Percentiles rank a stretch among this genome's conserved stretches.
Conservation (phyloP, 2,888 invertebrate species). For the Pasiphila rectangulata region DNA sequence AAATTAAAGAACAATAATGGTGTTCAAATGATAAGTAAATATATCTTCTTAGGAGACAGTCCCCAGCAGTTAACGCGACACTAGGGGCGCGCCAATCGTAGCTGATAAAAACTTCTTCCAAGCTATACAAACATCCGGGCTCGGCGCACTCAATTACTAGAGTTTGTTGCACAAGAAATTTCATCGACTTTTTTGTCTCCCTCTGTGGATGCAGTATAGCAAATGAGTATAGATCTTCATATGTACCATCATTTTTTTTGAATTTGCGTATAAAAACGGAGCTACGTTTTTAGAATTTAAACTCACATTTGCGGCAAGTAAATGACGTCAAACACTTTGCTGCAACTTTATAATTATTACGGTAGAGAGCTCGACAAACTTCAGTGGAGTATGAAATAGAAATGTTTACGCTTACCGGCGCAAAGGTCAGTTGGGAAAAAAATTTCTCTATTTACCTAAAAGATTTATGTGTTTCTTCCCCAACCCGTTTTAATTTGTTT, state of each 20-base stretch:
- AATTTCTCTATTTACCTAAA: conserved; percentile 34
- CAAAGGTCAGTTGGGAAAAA: conserved; percentile 31
- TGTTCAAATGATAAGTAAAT: no score
- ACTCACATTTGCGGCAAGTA: conserved; percentile 44
- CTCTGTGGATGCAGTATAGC: no score
- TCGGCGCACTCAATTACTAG: conserved; percentile 68
- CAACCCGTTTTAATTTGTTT: conserved; percentile 37
- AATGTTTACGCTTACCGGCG: conserved; percentile 32
- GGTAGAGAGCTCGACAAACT: conserved; percentile 22
- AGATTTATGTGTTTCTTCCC: conserved; percentile 35
- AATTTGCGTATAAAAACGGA: no score
- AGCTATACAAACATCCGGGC: conserved; percentile 68
- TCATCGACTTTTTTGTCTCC: conserved; percentile 49
- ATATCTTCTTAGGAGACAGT: no score
- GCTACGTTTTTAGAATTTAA: conserved; percentile 44
- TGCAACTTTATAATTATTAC: conserved; percentile 33
- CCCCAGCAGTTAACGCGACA: conserved; percentile 52
- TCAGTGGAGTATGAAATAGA: conserved; percentile 30
- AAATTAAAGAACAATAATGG: no score
- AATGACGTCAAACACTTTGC: conserved; percentile 40
- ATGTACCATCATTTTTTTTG: no score
- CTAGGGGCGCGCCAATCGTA: conserved; percentile 57
- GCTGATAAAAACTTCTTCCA: conserved; percentile 67
- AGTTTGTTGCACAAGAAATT: conserved; percentile 64
- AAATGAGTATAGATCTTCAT: no score